Evolutionary conservation across 2,113 vertebrate species (phyloP).

Genomic region (Rhabdomys dilectus): DNA sequence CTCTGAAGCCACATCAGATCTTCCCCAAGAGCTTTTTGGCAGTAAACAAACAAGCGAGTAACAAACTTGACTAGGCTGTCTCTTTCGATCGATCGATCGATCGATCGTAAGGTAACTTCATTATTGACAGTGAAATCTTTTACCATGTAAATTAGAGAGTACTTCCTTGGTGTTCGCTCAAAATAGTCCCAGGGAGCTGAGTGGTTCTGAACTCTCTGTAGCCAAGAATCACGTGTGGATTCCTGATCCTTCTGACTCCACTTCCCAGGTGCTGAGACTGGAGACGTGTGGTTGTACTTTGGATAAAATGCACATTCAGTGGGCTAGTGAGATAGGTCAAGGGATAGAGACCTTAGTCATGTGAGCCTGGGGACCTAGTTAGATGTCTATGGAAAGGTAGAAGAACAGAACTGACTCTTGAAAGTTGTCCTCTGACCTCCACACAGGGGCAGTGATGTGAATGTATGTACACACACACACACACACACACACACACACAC

Average conservation of each 20-base stretch:
- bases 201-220: background rate
- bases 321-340: background rate
- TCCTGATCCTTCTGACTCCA: background rate
- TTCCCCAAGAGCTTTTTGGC: background rate
- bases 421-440: background rate
- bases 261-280: background rate
- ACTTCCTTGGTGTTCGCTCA: background rate
- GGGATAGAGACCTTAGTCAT: background rate
- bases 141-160: background rate
- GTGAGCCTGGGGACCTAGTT: background rate
- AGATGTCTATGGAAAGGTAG: too few species aligned
- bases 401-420: background rate
- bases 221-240: background rate
- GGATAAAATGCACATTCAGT: background rate
- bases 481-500: too few species aligned
- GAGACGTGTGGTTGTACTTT: background rate
- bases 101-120: slow-evolving; percentile 15
- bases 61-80: background rate
- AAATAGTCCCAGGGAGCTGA: background rate
- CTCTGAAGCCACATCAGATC: background rate
- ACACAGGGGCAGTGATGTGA: background rate
- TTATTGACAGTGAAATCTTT: background rate
- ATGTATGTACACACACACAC: too few species aligned
- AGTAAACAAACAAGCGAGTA: background rate
- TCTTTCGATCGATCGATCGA: background rate